phyloP scores from a whole-genome alignment of 2,888 invertebrate species.

The Capitulum mitella region DNA sequence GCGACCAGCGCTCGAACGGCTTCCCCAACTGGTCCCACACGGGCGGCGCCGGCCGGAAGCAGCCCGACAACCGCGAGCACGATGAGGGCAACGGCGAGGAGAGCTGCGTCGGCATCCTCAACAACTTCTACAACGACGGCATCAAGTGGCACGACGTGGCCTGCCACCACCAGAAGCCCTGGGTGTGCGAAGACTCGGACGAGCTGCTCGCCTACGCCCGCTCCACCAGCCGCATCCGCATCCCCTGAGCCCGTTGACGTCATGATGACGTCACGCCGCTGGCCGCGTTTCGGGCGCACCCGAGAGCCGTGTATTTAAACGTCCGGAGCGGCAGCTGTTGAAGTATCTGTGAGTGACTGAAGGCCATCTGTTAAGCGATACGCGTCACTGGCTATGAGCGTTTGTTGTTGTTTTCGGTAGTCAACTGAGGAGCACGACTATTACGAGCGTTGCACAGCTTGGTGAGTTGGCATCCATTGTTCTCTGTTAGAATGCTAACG shows the following conservation, averaged over 20 bases:
- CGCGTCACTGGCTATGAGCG: background rate
- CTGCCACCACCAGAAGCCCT: slow-evolving; percentile 86
- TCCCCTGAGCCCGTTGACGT: slow-evolving; percentile 28
- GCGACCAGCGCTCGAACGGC: slow-evolving; percentile 53
- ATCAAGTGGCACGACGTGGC: slow-evolving; percentile 92
- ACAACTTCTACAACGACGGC: slow-evolving; percentile 88
- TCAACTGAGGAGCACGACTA: background rate
- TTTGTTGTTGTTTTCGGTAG: background rate
- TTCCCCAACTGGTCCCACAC: slow-evolving; percentile 33
- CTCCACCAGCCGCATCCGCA: slow-evolving; percentile 47
- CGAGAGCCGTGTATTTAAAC: background rate
- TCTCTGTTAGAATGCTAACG: background rate
- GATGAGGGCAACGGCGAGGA: slow-evolving; percentile 59
- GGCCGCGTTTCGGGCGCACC: background rate
- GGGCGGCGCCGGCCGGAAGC: slow-evolving; percentile 34
- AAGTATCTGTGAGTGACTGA: background rate
- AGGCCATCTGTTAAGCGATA: background rate
- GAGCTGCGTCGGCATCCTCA: slow-evolving; percentile 76
- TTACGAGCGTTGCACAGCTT: background rate
- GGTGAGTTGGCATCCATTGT: background rate
- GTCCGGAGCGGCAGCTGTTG: background rate
- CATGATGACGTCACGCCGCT: background rate
- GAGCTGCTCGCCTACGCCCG: slow-evolving; percentile 78
- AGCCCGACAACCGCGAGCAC: slow-evolving; percentile 37
- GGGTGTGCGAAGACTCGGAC: slow-evolving; percentile 83